Evolutionary conservation across 37 sponge, comb jelly and placozoan species (phyloP), one percentile per base, ranked within the genome.

Genomic region (Cliona cf. orientalis): DNA sequence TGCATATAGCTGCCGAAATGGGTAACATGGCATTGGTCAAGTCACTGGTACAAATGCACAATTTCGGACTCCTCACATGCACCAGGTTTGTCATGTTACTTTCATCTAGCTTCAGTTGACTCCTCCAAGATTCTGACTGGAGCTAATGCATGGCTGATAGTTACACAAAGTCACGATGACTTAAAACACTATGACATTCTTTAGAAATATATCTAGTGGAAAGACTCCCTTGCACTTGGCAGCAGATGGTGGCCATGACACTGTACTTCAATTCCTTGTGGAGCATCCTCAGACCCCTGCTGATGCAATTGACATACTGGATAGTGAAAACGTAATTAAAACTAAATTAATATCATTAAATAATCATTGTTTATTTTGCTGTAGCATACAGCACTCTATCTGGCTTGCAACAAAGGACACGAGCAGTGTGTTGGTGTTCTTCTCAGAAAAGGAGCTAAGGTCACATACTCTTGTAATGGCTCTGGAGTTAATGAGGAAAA

Each of bases 191-290:
- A n/a, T n/a, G n/a, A n/a, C n/a, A n/a, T n/a, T 5, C 26, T 61
- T 61, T 42, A 25, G 19, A 6, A 71, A 49, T 5, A 43, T 45
- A 5, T 5, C 22, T 28, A 41, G 5, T 71, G 72, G 72, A 12
- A 45, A 26, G 72, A 71, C 72, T 21, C 72, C 72, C 4, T 25
- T 71, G 42, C 72, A 71, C 28, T 21, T 71, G 28, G 72, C 72
- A 23, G 45, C 72, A 42, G 44, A 45, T 14, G 29, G 19, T 22
- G 72, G 72, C 5, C 72, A 71, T 71, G 3, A 14, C 5, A 5
- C 4, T 21, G 49, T 43, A 28, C 28, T 71, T 2, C 25, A 42
- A 38, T 43, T 42, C 26, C 72, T 71, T 17, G 29, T 42, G 3
- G 42, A 43, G 46, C 72, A 44, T n/a, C n/a, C n/a, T n/a, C n/a